Evolutionary conservation across 2,113 vertebrate genomes (phyloP), one percentile per base, ranked within the genome.

Genomic region (Eudorcas thomsonii): DNA sequence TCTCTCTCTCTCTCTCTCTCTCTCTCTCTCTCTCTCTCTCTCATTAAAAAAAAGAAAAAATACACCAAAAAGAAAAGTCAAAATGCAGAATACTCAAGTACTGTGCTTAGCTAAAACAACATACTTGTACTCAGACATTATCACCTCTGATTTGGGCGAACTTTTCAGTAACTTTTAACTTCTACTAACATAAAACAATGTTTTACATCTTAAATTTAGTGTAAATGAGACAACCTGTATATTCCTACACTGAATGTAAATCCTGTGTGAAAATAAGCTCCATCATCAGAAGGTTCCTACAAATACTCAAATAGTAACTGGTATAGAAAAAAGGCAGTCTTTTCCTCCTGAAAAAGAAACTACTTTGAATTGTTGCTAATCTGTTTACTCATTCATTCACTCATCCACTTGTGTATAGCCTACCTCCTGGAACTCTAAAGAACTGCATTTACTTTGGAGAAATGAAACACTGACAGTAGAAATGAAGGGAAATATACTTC

Each of bases 391-490:
- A 45, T 2, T 6, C 39, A 43, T 7, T 77, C 36, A 77, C 71
- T 43, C 71, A 77, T 43, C 36, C 36, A 43, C 26, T 26, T 4
- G 71, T 77, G 71, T 14, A 16, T 0, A 7, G n/a, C 36, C 45
- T 33, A 39, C 36, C 33, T n/a, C 50, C 71, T 2, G 0, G 5
- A 15, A 15, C 19, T 6, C 6, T 9, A 13, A 48, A 21, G 28
- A 26, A 50, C 33, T 55, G 4, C 11, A 9, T 2, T 93, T 26
- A 5, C 15, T 21, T 45, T 14, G 19, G 30, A 43, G 74, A 57
- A 0, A 52, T 43, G 30, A 55, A 52, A 0, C 77, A 0, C 55
- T 13, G 6, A 23, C 28, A 48, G 19, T 2, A 16, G 4, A 45
- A 3, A 57, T 0, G 16, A 64, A 39, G 54, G 6, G 2, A 55